Evolutionary conservation across 2,113 vertebrate genomes (phyloP), one percentile per base, ranked within the genome.

Genomic region (Triplophysa tibetana): DNA sequence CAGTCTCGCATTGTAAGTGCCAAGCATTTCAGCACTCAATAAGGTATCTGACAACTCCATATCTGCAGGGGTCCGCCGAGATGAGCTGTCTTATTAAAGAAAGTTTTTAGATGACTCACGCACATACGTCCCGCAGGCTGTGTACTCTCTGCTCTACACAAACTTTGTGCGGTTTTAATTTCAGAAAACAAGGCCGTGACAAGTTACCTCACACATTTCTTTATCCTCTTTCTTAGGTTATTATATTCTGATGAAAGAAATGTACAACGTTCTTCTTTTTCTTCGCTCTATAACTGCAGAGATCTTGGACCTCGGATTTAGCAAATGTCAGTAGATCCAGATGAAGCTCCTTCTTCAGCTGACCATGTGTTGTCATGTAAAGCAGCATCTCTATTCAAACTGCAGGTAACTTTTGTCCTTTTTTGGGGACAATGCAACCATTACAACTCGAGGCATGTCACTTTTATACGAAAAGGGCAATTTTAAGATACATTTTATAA

Each of bases 11-110:
- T 77, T 62, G 78, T 50, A 79, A 82, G 81, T 78, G 74, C 23
- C 77, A 70, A 41, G 69, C 23, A 50, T 80, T 79, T 79, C 70
- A 52, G 65, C 75, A 81, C 83, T 90, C 84, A 88, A 87, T 89
- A 86, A 88, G 74, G 81, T 68, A 81, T 82, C 58, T 77, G 81
- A 92, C 85, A 89, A 75, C 82, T 54, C 70, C 81, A 54, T 70
- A 81, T 88, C 77, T 75, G 68, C 58, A 81, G 81, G 77, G 68
- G 82, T 83, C 43, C 64, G 17, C 45, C 2, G 58, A 79, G 83
- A 81, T 83, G 75, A 87, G 81, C 63, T 79, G 73, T 86, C 66
- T 77, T 52, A 60, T 56, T 60, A 48, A 79, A 81, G 69, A 82
- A 78, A 72, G 83, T 87, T 81, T 82, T 65, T 79, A 81, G 61